phyloP scores from a whole-genome alignment of 2,113 vertebrate species.

The Benitochromis conjunctus region DNA sequence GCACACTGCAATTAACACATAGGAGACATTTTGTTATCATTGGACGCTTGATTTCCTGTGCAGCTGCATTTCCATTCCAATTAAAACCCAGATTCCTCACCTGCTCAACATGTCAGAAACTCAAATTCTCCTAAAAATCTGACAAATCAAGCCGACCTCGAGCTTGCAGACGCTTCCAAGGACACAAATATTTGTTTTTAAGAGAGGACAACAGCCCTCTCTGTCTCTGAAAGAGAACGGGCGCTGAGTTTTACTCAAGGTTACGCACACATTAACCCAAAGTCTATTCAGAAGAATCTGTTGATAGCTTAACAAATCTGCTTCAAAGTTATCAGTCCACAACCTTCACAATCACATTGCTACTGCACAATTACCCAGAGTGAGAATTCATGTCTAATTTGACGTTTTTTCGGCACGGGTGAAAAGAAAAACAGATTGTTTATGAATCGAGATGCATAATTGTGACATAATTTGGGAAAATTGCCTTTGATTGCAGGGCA shows the following conservation, averaged over 20 bases:
- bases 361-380: neutral
- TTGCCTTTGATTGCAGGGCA: slow-evolving; percentile 27
- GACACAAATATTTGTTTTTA: neutral
- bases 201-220: neutral
- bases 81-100: neutral
- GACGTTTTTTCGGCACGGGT: neutral
- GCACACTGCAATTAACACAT: neutral
- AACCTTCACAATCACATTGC: slow-evolving; percentile 5
- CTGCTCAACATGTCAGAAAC: neutral
- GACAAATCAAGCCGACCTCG: neutral
- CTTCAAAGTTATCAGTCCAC: neutral
- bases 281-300: slow-evolving; percentile 23
- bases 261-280: neutral
- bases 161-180: neutral
- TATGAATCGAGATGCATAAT: neutral
- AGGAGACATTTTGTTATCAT: neutral
- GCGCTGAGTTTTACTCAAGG: slow-evolving; percentile 6
- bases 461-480: slow-evolving; percentile 29
- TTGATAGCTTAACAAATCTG: slow-evolving; percentile 13
- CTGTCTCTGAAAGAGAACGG: neutral
- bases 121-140: neutral
- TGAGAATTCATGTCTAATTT: slow-evolving; percentile 28
- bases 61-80: neutral
- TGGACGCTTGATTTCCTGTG: neutral
- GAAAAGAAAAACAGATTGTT: slow-evolving; percentile 35